Base-by-base conservation (phyloP, 2,888 invertebrate genomes). In the Luffia ferchaultella region DNA sequence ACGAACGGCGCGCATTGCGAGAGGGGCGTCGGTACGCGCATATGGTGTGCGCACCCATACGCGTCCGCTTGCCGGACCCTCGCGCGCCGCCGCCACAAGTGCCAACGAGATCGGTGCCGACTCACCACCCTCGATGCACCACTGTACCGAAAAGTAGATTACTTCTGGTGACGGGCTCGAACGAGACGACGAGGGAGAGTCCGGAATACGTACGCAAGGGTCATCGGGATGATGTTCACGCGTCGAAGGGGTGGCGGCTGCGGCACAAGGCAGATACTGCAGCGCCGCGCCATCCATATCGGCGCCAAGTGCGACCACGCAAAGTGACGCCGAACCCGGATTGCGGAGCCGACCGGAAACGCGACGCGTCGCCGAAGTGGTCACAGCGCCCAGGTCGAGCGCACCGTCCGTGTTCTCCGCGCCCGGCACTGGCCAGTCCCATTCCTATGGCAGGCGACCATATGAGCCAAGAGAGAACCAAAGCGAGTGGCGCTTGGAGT, bases 281-380 rank as follows among this genome's bases (percentile, higher is more conserved):
- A 89, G 77, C 46, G 78, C 76, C 1, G 86, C 85, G 55, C 85
- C 83, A 3, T 87, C 85, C 62, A 87, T 77, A 57, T 89, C 88
- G 2, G 86, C 86, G 45, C 86, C 85, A 76, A 89, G 85, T 40
- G 85, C 83, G 55, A 82, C 85, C 55, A 90, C 63, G 52, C 86
- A 85, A 59, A 93, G 86, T 60, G 87, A 85, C 20, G 93, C 88
- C 12, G 93, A 93, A 74, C 93, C 93, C 55, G 87, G 86, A 73
- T 94, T 94, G 58, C 89, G 80, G 40, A 93, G 68, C 20, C 90
- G 87, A 70, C 93, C 90, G 62, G 87, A 77, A 59, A 93, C 89
- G 59, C 89, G 89, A 62, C 90, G 89, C 59, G 88, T 87, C 50
- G 85, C 78, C 48, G 88, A 86, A 62, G 87, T 83, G 58, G 89